These are phyloP conservation scores for Actinia equina DNA, from an alignment of 64 coral and sea anemone genomes.

Conservation along the genomic window DNA sequence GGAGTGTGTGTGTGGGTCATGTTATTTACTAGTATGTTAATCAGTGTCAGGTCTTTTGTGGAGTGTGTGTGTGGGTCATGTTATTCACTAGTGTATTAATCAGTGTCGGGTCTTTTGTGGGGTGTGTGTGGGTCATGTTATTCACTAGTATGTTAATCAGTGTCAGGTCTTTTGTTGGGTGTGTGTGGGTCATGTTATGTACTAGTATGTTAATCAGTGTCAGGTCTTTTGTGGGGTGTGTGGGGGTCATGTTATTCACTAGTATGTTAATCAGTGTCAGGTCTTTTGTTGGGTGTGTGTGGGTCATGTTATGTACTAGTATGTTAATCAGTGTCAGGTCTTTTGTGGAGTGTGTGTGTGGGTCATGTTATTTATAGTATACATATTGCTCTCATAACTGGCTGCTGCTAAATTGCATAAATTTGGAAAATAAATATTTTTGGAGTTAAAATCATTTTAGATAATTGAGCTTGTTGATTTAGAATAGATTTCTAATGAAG, in stretches of 20 bases:
- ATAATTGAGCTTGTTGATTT: no score
- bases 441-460: no score
- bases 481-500: no score
- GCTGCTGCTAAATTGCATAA: no score
- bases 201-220: not conserved
- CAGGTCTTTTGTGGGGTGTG: not conserved
- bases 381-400: no score
- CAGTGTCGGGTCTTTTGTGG: not conserved
- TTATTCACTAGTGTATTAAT: not conserved
- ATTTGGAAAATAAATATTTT: no score
- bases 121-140: not conserved
- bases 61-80: not conserved
- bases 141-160: not conserved
- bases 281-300: not conserved
- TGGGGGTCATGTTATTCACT: not conserved
- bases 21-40: no score
- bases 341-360: not conserved
- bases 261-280: not conserved
- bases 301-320: not conserved
- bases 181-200: not conserved
- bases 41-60: not conserved
- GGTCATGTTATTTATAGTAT: no score
- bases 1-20: no score
- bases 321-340: not conserved
- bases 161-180: not conserved